Conservation (phyloP, 2,888 invertebrate genomes). For the Hyposoter didymator region DNA sequence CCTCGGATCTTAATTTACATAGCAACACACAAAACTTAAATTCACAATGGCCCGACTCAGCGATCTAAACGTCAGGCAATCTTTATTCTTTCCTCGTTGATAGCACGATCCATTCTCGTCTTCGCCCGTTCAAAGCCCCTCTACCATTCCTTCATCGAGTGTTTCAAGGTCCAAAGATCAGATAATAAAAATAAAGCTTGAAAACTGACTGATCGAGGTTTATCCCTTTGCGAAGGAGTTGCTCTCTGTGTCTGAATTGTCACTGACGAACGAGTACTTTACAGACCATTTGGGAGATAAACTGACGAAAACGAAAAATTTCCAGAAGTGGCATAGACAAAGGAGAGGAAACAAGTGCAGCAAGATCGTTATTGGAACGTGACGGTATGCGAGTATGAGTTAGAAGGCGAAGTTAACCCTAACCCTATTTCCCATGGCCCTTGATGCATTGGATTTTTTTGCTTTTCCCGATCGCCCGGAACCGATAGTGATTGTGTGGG, state of each 20-base stretch:
- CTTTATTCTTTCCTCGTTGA: constrained; percentile 26
- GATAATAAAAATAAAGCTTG: constrained; percentile 8
- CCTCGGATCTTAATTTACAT: constrained; percentile 53
- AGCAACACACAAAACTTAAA: constrained; percentile 32
- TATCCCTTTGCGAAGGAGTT: too few relatives aligned
- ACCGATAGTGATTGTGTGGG: constrained; percentile 58
- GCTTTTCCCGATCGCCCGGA: constrained; percentile 60
- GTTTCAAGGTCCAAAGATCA: background rate
- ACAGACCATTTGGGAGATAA: background rate
- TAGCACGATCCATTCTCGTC: background rate
- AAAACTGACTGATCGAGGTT: too few relatives aligned
- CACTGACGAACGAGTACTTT: too few relatives aligned
- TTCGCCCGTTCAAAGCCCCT: background rate
- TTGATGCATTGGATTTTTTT: constrained; percentile 52
- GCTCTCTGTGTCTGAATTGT: too few relatives aligned
- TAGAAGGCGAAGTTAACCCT: constrained; percentile 16
- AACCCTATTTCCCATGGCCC: constrained; percentile 14
- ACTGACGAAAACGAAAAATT: background rate
- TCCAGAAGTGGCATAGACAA: background rate
- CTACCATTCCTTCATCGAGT: background rate
- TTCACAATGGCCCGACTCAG: constrained; percentile 36
- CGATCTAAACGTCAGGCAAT: background rate
- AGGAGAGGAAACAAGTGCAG: background rate
- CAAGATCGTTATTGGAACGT: constrained; percentile 40
- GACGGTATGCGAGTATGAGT: constrained; percentile 56